Conservation (phyloP, 2,888 invertebrate species). For the Prostheceraeus crozeri region DNA sequence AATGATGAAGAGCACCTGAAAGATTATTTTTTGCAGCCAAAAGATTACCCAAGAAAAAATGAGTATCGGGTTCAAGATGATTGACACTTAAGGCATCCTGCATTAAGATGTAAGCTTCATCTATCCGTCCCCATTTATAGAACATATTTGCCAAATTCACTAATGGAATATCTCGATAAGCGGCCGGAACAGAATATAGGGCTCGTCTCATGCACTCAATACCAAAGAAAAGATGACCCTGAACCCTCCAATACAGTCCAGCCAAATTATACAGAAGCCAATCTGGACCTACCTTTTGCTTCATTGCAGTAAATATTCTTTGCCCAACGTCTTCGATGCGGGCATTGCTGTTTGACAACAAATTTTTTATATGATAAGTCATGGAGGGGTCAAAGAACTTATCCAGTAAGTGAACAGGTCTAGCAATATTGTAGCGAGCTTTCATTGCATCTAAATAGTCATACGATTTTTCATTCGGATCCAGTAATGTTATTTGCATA, state of each 20-base stretch:
- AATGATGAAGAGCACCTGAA: slow-evolving; percentile 59
- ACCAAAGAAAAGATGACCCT: slow-evolving; percentile 65
- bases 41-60: slow-evolving; percentile 65
- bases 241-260: slow-evolving; percentile 70
- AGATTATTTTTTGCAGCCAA: slow-evolving; percentile 65
- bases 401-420: background rate
- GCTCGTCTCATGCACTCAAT: slow-evolving; percentile 67
- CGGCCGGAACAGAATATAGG: slow-evolving; percentile 61
- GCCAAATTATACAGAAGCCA: slow-evolving; percentile 70
- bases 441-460: slow-evolving; percentile 51
- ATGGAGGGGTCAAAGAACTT: slow-evolving; percentile 47
- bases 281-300: slow-evolving; percentile 62
- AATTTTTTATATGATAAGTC: slow-evolving; percentile 33
- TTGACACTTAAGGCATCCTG: slow-evolving; percentile 64
- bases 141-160: slow-evolving; percentile 67
- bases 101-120: slow-evolving; percentile 64
- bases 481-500: background rate
- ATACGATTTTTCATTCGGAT: slow-evolving; percentile 42
- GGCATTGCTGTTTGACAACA: background rate
- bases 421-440: slow-evolving; percentile 46
- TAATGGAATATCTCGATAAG: slow-evolving; percentile 65
- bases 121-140: slow-evolving; percentile 61
- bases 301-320: slow-evolving; percentile 67
- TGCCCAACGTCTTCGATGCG: slow-evolving; percentile 67
- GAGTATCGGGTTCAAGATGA: slow-evolving; percentile 67